Conservation (phyloP, 1,140 invertebrate genomes). For the Caerostris extrusa region DNA sequence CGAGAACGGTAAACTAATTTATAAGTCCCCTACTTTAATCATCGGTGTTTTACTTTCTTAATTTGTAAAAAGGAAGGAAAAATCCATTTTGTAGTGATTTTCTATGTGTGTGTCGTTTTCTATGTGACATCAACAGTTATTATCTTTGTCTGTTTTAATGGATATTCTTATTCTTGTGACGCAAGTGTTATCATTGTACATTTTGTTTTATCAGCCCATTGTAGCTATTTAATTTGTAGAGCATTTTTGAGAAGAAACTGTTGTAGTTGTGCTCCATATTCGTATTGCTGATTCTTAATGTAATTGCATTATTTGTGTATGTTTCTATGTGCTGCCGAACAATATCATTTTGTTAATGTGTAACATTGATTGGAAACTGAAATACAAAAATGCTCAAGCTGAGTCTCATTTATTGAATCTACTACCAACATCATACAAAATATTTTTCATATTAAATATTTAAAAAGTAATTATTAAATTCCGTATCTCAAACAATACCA, state of each 20-base stretch:
- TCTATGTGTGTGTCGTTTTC: conserved; percentile 63
- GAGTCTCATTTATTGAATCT: conserved; percentile 37
- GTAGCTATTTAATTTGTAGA: conserved; percentile 63
- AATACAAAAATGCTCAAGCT: conserved; percentile 74
- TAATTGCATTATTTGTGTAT: conserved; percentile 60
- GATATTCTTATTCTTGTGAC: conserved; percentile 69
- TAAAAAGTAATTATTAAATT: background rate
- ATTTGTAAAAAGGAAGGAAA: conserved; percentile 19
- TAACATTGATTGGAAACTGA: conserved; percentile 68
- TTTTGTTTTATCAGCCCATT: conserved; percentile 57
- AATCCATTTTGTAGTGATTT: conserved; percentile 60
- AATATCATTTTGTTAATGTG: conserved; percentile 70
- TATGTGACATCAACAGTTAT: conserved; percentile 56
- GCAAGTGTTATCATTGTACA: conserved; percentile 67
- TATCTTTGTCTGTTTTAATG: conserved; percentile 66
- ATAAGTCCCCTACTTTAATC: conserved; percentile 47
- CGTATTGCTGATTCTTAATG: conserved; percentile 18
- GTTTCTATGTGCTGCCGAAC: conserved; percentile 71
- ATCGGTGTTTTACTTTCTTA: conserved; percentile 41
- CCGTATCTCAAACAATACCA: background rate
- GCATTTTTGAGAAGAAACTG: conserved; percentile 31
- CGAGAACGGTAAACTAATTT: conserved; percentile 49
- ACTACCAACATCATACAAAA: background rate
- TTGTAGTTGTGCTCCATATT: conserved; percentile 65
- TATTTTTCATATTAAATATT: background rate